Evolutionary conservation across 2,888 invertebrate genomes (phyloP).

Genomic region (Ochropleura leucogaster): DNA sequence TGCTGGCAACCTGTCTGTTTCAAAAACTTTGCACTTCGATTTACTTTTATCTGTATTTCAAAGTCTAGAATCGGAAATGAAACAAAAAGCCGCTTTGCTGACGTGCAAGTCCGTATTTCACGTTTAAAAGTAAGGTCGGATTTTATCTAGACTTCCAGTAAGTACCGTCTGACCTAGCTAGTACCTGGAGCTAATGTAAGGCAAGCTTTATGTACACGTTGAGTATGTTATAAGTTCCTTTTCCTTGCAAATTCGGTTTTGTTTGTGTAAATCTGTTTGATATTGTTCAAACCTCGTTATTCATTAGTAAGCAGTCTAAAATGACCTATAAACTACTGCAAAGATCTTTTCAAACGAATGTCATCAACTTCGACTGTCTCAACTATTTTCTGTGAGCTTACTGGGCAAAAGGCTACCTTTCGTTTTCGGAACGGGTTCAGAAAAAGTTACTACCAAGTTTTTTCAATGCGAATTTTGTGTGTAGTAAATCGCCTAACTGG

Average conservation of each 20-base stretch:
- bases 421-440: no score
- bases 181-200: neutral
- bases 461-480: no score
- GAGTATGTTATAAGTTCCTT: conserved; percentile 1
- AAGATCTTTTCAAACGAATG: neutral
- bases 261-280: neutral
- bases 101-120: conserved; percentile 9
- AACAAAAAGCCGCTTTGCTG: conserved; percentile 32
- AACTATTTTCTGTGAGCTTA: neutral
- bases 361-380: neutral
- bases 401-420: no score
- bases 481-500: no score
- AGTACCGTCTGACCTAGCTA: conserved; percentile 1
- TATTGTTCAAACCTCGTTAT: neutral
- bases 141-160: conserved; percentile 23
- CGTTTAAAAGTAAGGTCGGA: conserved; percentile 21
- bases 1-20: conserved; percentile 19
- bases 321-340: neutral
- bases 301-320: neutral
- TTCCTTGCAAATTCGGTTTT: conserved; percentile 17
- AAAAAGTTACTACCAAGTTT: no score
- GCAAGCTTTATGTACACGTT: neutral
- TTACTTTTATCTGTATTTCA: conserved; percentile 18
- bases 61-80: conserved; percentile 37
- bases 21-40: conserved; percentile 42